Percentiles rank a stretch among this genome's conserved stretches.
These are phyloP conservation scores for Clarias laeviceps DNA, from an alignment of 2,797 vertebrate species.

Conservation along the genomic window DNA sequence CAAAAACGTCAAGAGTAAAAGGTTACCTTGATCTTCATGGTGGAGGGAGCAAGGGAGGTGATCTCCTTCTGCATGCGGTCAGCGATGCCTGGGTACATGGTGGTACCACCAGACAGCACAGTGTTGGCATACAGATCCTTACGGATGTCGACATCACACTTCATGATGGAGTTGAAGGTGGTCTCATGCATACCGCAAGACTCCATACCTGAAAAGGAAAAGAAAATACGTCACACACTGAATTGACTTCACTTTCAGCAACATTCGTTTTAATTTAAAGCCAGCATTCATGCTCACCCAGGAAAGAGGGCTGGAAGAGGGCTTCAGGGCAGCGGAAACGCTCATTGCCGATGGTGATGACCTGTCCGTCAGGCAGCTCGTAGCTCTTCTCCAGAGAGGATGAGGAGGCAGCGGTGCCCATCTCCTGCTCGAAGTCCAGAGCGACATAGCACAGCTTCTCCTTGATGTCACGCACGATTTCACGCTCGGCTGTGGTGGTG, in stretches of 20 bases:
- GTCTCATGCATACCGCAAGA: constrained; percentile 97
- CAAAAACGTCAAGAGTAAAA: neutral
- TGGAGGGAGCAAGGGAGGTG: constrained; percentile 92
- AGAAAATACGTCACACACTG: too few species aligned
- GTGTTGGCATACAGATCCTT: constrained; percentile 99
- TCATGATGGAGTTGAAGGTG: constrained; percentile 99
- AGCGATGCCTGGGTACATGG: constrained; percentile 96
- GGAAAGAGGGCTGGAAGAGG: constrained; percentile 97
- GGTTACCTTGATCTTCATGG: constrained; percentile 97
- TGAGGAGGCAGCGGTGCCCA: constrained; percentile 90
- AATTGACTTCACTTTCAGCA: constrained; percentile 64
- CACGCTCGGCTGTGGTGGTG: constrained; percentile 95
- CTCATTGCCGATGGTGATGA: constrained; percentile 97
- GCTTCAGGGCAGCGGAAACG: constrained; percentile 95
- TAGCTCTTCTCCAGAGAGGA: constrained; percentile 98
- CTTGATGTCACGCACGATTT: constrained; percentile 97
- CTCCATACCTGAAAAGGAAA: constrained; percentile 85
- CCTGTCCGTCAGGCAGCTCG: constrained; percentile 94
- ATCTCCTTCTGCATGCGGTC: constrained; percentile 99
- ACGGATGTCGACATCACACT: constrained; percentile 96
- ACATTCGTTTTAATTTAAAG: too few species aligned
- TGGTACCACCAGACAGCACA: constrained; percentile 95
- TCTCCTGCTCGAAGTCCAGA: constrained; percentile 97
- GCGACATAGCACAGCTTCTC: constrained; percentile 96
- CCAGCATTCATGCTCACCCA: constrained; percentile 77